phyloP scores from a whole-genome alignment of 2,888 invertebrate species.

The Drosophila neonasuta region DNA sequence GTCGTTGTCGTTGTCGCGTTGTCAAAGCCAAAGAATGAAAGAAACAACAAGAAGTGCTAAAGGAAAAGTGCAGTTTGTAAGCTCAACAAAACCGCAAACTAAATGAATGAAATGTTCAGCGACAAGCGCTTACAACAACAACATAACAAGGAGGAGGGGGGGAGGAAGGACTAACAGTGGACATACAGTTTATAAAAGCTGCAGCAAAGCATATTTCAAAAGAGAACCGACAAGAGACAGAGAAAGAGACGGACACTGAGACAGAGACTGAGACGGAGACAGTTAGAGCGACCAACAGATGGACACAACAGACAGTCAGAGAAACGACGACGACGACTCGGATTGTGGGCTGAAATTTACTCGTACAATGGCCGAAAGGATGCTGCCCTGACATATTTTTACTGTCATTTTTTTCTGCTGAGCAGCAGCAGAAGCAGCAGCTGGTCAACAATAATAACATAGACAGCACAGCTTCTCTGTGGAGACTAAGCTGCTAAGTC shows the following conservation, averaged over 20 bases:
- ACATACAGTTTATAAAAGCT: conserved; percentile 60
- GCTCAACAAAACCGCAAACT: conserved; percentile 68
- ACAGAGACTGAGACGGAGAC: background rate
- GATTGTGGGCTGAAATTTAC: conserved; percentile 27
- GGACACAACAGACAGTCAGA: conserved; percentile 35
- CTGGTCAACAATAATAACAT: conserved; percentile 29
- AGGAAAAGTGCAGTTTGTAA: conserved; percentile 52
- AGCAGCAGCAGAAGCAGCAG: conserved; percentile 35
- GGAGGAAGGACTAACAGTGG: conserved; percentile 3
- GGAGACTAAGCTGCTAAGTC: conserved; percentile 66
- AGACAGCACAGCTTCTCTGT: conserved; percentile 14
- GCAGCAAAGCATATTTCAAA: conserved; percentile 56
- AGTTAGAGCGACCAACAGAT: conserved; percentile 23
- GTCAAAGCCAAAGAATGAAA: conserved; percentile 8
- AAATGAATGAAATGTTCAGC: conserved; percentile 69
- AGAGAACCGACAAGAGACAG: background rate
- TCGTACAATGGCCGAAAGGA: conserved; percentile 35
- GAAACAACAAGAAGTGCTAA: conserved; percentile 15
- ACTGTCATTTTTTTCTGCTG: conserved; percentile 62
- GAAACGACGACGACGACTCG: background rate
- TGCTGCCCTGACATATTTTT: conserved; percentile 67
- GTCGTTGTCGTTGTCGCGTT: conserved; percentile 2
- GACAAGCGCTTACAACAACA: conserved; percentile 45
- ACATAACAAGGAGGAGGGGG: background rate
- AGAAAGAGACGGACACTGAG: conserved; percentile 8